These are phyloP conservation scores for Lacerta bilineata DNA, from an alignment of 2,797 vertebrate genomes.

Conservation along the genomic window DNA sequence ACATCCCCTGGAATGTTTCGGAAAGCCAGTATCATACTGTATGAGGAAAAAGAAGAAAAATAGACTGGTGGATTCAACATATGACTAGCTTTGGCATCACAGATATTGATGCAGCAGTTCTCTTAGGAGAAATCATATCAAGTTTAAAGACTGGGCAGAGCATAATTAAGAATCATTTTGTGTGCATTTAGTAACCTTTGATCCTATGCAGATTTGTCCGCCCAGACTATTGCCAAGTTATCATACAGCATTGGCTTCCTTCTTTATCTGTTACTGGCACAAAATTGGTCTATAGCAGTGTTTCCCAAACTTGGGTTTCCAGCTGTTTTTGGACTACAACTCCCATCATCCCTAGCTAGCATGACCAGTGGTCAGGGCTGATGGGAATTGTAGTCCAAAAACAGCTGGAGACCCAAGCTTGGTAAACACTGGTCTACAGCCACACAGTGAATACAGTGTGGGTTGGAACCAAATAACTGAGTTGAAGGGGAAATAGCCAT, in stretches of 20 bases:
- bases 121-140: neutral
- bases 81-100: neutral
- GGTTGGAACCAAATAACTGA: neutral
- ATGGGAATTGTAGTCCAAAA: too few relatives aligned
- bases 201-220: neutral
- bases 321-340: too few relatives aligned
- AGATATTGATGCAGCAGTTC: too few relatives aligned
- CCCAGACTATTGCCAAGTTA: neutral
- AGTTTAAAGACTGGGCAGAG: neutral
- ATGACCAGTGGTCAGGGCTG: too few relatives aligned
- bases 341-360: too few relatives aligned
- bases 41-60: neutral
- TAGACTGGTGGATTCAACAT: neutral
- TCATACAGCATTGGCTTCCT: neutral
- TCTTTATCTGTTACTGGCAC: neutral
- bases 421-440: too few relatives aligned
- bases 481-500: neutral
- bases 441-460: neutral
- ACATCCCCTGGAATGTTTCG: neutral
- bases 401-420: too few relatives aligned
- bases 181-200: neutral
- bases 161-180: neutral
- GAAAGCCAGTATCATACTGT: neutral
- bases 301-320: too few relatives aligned
- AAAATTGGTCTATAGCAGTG: neutral